A percentile compares a stretch with the other conserved stretches of the same genome.
These are phyloP conservation scores for Agapornis canus DNA, from an alignment of 2,797 vertebrate species.

Conservation along the genomic window DNA sequence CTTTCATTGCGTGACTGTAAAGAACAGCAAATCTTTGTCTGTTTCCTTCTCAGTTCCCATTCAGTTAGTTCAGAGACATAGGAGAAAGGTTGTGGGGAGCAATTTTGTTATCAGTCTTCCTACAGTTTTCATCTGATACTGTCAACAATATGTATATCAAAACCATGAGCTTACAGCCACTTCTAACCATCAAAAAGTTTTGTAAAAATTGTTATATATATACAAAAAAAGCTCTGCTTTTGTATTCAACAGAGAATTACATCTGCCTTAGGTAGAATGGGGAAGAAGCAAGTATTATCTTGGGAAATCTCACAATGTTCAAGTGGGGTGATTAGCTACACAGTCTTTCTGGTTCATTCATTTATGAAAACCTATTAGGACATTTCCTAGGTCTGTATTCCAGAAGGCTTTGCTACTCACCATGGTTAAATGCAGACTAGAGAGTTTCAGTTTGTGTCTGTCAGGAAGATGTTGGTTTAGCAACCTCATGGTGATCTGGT, in stretches of 20 bases:
- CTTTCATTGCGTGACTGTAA: constrained; percentile 59
- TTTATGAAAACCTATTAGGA: not conserved
- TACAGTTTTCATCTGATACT: constrained; percentile 39
- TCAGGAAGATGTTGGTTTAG: not conserved
- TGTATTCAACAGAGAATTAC: not conserved
- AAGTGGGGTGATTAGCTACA: not conserved
- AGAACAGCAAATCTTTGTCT: constrained; percentile 67
- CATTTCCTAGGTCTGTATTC: not conserved
- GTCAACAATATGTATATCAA: constrained; percentile 5
- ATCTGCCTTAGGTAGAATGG: not conserved
- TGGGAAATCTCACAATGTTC: not conserved
- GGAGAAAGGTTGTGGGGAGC: constrained; percentile 46
- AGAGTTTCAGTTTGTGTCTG: not conserved
- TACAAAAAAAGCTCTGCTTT: not conserved
- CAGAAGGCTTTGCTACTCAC: not conserved
- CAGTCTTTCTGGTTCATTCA: not conserved
- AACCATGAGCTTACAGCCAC: not conserved
- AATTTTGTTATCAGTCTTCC: constrained; percentile 50
- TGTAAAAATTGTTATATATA: not conserved
- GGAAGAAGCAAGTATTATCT: not conserved
- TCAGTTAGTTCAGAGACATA: not conserved
- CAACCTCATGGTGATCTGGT: not conserved
- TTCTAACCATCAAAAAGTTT: not conserved
- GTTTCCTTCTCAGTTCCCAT: constrained; percentile 19
- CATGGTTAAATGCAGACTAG: not conserved